Conservation (phyloP, 2,113 vertebrate genomes). For the Psephotus haematonotus region DNA sequence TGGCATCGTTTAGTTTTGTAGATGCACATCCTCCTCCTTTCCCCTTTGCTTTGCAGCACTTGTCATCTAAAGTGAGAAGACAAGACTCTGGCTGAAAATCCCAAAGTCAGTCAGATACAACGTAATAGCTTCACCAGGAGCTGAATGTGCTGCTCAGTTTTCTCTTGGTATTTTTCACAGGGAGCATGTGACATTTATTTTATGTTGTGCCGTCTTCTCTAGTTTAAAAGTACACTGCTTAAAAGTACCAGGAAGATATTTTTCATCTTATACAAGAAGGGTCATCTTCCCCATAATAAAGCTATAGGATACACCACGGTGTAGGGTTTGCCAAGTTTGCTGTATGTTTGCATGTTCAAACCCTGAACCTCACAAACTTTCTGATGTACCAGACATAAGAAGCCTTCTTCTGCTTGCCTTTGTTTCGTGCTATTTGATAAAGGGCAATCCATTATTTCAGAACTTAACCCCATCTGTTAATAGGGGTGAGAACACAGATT, state of each 20-base stretch:
- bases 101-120: background rate
- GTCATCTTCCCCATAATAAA: background rate
- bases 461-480: background rate
- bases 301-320: background rate
- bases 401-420: background rate
- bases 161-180: background rate
- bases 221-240: background rate
- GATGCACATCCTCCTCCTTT: background rate
- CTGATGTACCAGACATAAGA: background rate
- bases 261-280: background rate
- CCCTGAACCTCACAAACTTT: background rate
- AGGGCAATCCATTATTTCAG: background rate
- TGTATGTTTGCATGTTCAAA: background rate
- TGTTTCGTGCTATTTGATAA: background rate
- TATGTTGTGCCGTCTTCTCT: background rate
- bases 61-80: background rate
- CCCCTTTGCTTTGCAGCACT: background rate
- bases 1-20: background rate
- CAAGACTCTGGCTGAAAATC: background rate
- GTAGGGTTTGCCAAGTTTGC: background rate
- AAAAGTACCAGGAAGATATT: background rate
- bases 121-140: background rate
- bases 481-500: background rate
- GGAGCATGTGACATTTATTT: background rate
- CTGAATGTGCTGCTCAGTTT: background rate